phyloP scores from a whole-genome alignment of 2,888 invertebrate species.

The Pediacus dermestoides region DNA sequence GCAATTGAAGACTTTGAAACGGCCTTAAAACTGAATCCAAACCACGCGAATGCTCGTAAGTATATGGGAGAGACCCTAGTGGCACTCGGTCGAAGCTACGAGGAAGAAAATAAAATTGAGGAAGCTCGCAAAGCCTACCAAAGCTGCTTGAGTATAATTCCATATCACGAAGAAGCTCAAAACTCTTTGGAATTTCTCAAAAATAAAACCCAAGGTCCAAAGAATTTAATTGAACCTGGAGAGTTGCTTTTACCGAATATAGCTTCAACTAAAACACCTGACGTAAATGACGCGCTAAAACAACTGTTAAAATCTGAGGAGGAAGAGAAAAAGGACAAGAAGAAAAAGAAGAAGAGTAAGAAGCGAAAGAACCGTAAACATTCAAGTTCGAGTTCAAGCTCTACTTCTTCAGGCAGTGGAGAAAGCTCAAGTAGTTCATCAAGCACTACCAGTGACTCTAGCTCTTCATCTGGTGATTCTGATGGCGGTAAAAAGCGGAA shows the following conservation, averaged over 20 bases:
- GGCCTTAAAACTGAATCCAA: constrained; percentile 82
- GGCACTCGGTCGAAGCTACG: constrained; percentile 82
- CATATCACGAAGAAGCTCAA: constrained; percentile 83
- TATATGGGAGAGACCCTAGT: constrained; percentile 92
- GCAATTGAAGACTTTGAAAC: constrained; percentile 94
- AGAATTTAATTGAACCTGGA: constrained; percentile 62
- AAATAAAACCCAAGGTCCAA: constrained; percentile 56
- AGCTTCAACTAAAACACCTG: constrained; percentile 51
- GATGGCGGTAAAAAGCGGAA: constrained; percentile 55
- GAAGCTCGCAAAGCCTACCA: constrained; percentile 83
- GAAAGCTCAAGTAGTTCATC: constrained; percentile 56
- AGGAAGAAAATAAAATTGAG: constrained; percentile 80
- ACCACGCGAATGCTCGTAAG: constrained; percentile 88
- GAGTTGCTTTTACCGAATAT: constrained; percentile 61
- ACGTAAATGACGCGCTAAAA: constrained; percentile 64
- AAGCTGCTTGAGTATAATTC: constrained; percentile 77
- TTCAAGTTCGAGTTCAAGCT: constrained; percentile 50
- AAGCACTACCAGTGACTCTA: constrained; percentile 62
- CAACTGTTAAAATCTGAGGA: constrained; percentile 57
- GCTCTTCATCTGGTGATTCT: constrained; percentile 59
- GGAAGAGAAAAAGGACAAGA: constrained; percentile 60
- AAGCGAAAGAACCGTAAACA: constrained; percentile 61
- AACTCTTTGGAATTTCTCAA: constrained; percentile 79
- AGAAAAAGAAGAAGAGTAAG: constrained; percentile 61
- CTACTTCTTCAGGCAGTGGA: constrained; percentile 54